Percentiles rank a stretch among this genome's conserved stretches.
Conservation (phyloP, 35 echinoderm and acorn worm genomes). For the Apostichopus californicus region DNA sequence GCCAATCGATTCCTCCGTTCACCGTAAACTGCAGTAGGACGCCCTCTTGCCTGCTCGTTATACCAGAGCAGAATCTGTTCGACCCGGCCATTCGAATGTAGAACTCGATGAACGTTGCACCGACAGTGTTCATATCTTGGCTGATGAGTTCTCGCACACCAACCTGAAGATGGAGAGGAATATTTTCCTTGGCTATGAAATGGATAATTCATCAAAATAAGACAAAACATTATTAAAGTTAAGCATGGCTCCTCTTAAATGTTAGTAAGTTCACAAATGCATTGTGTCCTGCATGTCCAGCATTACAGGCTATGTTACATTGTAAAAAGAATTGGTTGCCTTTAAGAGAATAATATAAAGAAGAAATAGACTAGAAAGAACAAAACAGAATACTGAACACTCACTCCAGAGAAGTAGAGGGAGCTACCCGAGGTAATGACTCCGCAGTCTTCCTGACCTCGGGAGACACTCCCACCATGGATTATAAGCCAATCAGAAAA, state of each 20-base stretch:
- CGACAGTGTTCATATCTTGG: constrained; percentile 77
- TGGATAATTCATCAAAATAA: too few species aligned
- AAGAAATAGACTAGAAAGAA: background rate
- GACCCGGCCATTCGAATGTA: constrained; percentile 79
- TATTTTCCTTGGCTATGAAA: too few species aligned
- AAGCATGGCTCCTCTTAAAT: too few species aligned
- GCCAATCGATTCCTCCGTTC: constrained; percentile 87
- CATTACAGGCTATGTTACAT: too few species aligned
- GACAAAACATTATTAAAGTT: too few species aligned
- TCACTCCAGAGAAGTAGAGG: constrained; percentile 88
- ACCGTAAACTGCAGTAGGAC: constrained; percentile 89
- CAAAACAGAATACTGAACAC: background rate
- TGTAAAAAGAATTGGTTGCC: too few species aligned
- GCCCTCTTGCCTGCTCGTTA: constrained; percentile 57
- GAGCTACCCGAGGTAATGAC: constrained; percentile 84
- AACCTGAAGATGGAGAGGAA: constrained; percentile 31
- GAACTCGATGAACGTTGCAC: constrained; percentile 80
- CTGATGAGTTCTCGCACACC: constrained; percentile 84
- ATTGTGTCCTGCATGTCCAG: too few species aligned
- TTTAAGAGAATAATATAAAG: background rate
- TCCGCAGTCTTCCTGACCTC: constrained; percentile 67
- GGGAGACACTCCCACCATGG: constrained; percentile 60
- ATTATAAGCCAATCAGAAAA: constrained; percentile 80
- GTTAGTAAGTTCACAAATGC: too few species aligned
- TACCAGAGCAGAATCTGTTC: constrained; percentile 39